Evolutionary conservation across 2,113 vertebrate genomes (phyloP).

Genomic region (Hemiprocne comata): DNA sequence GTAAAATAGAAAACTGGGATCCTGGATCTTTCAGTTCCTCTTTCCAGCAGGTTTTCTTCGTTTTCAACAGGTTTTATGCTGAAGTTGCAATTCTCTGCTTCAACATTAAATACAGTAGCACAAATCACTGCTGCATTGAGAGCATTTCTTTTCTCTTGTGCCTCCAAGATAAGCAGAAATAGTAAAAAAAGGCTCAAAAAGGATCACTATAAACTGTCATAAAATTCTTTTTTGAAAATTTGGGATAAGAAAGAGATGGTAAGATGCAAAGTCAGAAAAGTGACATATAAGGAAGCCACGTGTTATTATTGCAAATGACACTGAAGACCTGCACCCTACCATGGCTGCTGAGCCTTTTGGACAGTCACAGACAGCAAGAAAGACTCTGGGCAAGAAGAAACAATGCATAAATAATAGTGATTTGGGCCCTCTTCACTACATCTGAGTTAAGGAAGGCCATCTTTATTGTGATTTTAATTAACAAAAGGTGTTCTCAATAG

Average conservation of each 20-base stretch:
- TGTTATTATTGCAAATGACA: not conserved
- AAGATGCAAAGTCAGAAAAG: not conserved
- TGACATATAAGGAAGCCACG: fast-evolving
- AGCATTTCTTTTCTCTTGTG: not conserved
- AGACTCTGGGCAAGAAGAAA: not conserved
- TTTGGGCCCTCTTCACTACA: not conserved
- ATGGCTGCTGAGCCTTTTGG: fast-evolving
- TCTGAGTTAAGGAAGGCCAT: not conserved
- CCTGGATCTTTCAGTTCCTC: not conserved
- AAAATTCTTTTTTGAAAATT: not conserved
- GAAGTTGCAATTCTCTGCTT: not conserved
- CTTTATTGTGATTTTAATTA: not conserved
- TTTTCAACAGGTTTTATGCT: not conserved
- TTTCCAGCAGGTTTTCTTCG: not conserved
- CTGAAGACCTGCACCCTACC: not conserved
- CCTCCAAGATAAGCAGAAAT: not conserved
- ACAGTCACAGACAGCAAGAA: not conserved
- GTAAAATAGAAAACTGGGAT: not conserved
- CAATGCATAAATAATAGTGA: not conserved
- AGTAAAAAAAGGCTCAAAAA: not conserved
- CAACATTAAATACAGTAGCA: not conserved
- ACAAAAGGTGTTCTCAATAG: not conserved
- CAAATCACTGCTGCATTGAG: not conserved
- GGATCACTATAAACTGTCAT: not conserved
- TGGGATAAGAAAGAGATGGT: not conserved